Percentiles rank a stretch among this genome's conserved stretches.
These are phyloP conservation scores for Neosalanx taihuensis DNA, from an alignment of 2,797 vertebrate species.

Conservation along the genomic window DNA sequence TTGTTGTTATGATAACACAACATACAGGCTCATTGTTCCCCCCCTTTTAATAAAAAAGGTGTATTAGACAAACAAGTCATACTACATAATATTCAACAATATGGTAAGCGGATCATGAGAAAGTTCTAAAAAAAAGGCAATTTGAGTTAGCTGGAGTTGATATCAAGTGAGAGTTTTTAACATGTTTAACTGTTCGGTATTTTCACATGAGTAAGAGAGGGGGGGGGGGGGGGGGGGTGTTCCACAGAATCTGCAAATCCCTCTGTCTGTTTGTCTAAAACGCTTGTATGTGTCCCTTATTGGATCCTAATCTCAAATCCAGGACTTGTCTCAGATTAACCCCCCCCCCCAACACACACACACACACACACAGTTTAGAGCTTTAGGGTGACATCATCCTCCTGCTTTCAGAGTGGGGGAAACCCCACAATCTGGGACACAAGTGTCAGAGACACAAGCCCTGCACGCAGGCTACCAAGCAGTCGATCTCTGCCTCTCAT, in stretches of 20 bases:
- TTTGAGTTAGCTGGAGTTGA: no score
- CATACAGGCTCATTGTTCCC: conserved; percentile 11
- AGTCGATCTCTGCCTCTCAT: background rate
- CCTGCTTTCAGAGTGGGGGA: conserved; percentile 40
- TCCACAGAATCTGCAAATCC: conserved; percentile 35
- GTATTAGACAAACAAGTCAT: background rate
- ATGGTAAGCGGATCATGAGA: background rate
- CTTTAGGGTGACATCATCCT: conserved; percentile 73
- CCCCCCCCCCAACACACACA: conserved; percentile 36
- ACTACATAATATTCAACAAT: background rate
- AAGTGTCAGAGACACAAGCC: conserved; percentile 16
- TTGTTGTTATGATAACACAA: conserved; percentile 30
- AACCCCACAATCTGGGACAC: conserved; percentile 44
- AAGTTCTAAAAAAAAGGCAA: background rate
- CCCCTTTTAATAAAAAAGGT: background rate
- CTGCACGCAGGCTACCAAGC: background rate
- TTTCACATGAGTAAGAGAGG: conserved; percentile 30
- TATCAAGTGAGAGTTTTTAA: background rate
- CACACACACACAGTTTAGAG: conserved; percentile 57
- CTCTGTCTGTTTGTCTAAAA: conserved; percentile 38
- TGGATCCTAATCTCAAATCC: conserved; percentile 70
- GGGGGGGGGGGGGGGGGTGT: conserved; percentile 34
- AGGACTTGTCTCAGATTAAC: conserved; percentile 71
- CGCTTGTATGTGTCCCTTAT: conserved; percentile 63
- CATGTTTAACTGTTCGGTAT: no score